Conservation (phyloP, 2,113 vertebrate species). For the Athene cunicularia region DNA sequence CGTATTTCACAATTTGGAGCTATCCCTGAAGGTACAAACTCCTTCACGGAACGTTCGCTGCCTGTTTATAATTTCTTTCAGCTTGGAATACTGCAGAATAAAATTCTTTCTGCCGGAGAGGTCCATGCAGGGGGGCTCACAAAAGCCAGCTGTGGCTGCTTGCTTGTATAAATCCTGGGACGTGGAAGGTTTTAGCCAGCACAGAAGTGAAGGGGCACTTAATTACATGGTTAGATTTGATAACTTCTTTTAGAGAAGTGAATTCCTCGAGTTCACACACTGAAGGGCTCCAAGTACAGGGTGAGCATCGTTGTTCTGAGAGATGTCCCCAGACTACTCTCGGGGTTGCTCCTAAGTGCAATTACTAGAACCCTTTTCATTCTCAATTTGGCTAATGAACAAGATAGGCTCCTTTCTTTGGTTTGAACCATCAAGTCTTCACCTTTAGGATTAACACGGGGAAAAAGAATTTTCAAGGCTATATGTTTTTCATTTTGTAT, state of each 20-base stretch:
- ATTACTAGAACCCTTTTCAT: background rate
- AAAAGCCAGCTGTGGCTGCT: background rate
- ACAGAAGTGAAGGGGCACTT: background rate
- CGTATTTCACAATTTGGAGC: background rate
- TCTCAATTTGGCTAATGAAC: background rate
- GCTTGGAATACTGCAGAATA: background rate
- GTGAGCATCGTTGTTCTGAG: background rate
- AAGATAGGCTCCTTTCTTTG: background rate
- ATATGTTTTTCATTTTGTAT: background rate
- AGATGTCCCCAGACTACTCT: background rate
- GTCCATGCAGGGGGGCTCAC: background rate
- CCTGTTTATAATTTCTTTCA: background rate
- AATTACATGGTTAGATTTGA: background rate
- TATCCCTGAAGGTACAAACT: background rate
- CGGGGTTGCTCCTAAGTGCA: background rate
- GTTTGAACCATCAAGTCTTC: background rate
- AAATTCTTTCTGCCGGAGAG: background rate
- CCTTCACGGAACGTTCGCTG: background rate
- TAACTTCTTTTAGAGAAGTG: background rate
- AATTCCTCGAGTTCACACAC: background rate
- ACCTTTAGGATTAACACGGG: background rate
- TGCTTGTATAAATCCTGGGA: background rate
- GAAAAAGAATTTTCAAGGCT: background rate
- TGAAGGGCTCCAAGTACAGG: background rate
- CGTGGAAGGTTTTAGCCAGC: background rate